phyloP scores from a whole-genome alignment of 2,113 vertebrate genomes.

The Cavia porcellus region DNA sequence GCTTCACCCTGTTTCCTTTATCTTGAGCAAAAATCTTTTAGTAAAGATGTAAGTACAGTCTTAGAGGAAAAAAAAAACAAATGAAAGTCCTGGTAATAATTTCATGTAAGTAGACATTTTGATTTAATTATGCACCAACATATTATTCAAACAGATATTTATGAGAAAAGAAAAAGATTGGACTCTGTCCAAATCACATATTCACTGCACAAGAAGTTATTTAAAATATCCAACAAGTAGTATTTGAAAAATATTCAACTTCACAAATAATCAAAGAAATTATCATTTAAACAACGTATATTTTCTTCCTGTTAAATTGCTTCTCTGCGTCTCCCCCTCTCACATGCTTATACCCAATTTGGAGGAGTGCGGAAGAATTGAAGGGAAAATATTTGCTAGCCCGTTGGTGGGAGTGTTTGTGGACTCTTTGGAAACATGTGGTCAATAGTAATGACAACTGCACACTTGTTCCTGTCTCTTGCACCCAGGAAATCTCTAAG shows the following conservation, averaged over 20 bases:
- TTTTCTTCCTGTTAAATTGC: not conserved
- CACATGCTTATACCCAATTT: not conserved
- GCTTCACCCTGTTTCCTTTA: slow-evolving; percentile 55
- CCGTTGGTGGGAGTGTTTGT: not conserved
- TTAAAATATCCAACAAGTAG: slow-evolving; percentile 7
- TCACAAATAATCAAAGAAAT: slow-evolving; percentile 22
- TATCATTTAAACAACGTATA: not conserved
- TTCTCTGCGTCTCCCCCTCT: not conserved
- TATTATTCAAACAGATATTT: slow-evolving; percentile 12
- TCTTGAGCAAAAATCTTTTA: slow-evolving; percentile 24
- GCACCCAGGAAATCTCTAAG: not conserved
- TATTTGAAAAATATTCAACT: not conserved
- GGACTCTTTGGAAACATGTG: not conserved
- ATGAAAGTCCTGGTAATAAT: not conserved
- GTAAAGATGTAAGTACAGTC: slow-evolving; percentile 1
- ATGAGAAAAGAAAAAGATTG: slow-evolving; percentile 19
- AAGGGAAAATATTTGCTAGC: not conserved
- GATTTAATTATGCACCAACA: not conserved
- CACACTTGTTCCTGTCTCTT: not conserved
- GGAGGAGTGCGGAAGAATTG: not conserved
- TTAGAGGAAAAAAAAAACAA: not conserved
- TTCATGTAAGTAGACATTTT: not conserved
- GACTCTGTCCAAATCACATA: not conserved
- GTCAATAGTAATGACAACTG: not conserved
- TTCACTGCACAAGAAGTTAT: not conserved